Conservation (phyloP, 1,140 invertebrate species). For the Drosophila pachea region DNA sequence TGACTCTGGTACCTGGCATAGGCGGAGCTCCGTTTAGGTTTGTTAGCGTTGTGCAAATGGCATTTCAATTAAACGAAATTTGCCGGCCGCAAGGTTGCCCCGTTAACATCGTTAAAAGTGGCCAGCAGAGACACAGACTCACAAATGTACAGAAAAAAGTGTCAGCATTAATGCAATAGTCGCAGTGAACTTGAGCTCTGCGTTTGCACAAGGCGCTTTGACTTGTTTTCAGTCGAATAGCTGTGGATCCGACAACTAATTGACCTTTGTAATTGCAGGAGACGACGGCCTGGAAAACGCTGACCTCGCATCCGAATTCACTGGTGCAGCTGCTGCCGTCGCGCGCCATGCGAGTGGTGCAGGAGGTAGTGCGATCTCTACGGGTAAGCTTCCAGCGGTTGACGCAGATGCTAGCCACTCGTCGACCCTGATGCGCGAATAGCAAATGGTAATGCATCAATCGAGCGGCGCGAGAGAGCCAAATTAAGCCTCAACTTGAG, state of each 20-base stretch:
- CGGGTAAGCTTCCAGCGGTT: constrained; percentile 55
- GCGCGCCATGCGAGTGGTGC: constrained; percentile 77
- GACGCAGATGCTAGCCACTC: constrained; percentile 13
- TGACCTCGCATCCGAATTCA: constrained; percentile 78
- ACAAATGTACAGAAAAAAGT: constrained; percentile 41
- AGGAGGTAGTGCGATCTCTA: constrained; percentile 76
- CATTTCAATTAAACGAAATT: constrained; percentile 70
- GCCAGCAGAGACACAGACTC: constrained; percentile 23
- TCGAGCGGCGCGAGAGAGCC: neutral
- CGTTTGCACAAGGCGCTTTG: constrained; percentile 53
- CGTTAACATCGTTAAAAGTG: constrained; percentile 63
- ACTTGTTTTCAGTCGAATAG: constrained; percentile 53
- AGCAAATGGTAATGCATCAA: constrained; percentile 19
- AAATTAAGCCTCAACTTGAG: constrained; percentile 48
- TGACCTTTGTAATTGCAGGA: constrained; percentile 64
- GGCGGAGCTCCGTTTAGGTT: constrained; percentile 1
- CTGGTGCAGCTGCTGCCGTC: constrained; percentile 74
- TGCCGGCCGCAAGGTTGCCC: constrained; percentile 62
- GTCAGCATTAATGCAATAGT: constrained; percentile 51
- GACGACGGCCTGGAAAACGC: constrained; percentile 77
- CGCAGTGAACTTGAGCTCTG: constrained; percentile 51
- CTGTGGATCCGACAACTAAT: constrained; percentile 35
- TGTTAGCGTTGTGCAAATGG: constrained; percentile 64
- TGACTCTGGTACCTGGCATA: constrained; percentile 5
- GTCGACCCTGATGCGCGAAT: constrained; percentile 29